Evolutionary conservation across 2,888 invertebrate species (phyloP).

Genomic region (Unio delphinus): DNA sequence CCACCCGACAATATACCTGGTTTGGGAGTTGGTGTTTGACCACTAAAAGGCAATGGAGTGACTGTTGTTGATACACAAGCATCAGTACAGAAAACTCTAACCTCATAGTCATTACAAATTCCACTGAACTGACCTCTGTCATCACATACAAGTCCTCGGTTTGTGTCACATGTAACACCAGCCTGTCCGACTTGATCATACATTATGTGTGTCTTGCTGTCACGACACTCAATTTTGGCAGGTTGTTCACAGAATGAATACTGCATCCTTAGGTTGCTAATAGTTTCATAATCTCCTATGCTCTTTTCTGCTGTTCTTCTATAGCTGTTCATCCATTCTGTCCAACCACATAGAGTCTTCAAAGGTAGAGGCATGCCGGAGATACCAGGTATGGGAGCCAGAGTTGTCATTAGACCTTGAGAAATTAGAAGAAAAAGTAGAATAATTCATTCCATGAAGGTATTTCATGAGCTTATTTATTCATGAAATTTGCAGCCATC

Average conservation of each 20-base stretch:
- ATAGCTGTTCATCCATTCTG: slow-evolving; percentile 81
- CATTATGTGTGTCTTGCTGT: slow-evolving; percentile 77
- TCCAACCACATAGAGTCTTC: slow-evolving; percentile 76
- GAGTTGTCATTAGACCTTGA: slow-evolving; percentile 6
- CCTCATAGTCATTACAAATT: slow-evolving; percentile 64
- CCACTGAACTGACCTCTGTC: slow-evolving; percentile 43
- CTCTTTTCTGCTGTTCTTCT: slow-evolving; percentile 40
- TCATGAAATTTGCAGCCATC: too few species aligned
- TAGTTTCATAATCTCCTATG: slow-evolving; percentile 63
- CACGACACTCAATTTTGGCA: slow-evolving; percentile 83
- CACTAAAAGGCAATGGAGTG: slow-evolving; percentile 8
- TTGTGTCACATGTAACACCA: slow-evolving; percentile 79
- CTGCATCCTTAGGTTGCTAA: slow-evolving; percentile 44
- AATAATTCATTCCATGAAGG: too few species aligned
- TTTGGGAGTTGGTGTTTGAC: background rate
- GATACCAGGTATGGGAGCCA: slow-evolving; percentile 12
- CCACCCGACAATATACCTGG: too few species aligned
- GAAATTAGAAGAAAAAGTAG: too few species aligned
- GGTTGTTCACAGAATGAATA: slow-evolving; percentile 56
- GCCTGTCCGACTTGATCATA: slow-evolving; percentile 83
- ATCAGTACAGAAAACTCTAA: slow-evolving; percentile 67
- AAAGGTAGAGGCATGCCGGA: slow-evolving; percentile 34
- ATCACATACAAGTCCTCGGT: slow-evolving; percentile 52
- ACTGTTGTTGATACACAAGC: slow-evolving; percentile 23
- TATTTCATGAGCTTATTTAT: too few species aligned